Base-by-base conservation (phyloP, 2,888 invertebrate species). In the Pyrrhia umbra region DNA sequence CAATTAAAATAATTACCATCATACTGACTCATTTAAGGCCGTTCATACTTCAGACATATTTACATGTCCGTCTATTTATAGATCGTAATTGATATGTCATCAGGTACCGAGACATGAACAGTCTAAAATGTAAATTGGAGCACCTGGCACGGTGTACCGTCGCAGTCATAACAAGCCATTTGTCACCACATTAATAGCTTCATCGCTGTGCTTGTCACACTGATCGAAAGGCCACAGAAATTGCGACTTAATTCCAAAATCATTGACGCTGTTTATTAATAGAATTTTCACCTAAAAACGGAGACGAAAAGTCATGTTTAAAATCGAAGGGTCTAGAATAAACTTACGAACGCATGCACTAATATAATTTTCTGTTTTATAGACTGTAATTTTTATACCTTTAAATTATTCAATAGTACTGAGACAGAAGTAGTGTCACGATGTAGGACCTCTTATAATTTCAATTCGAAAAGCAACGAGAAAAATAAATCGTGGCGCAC, bases 21-120 rank as follows among this genome's bases (percentile, higher is more conserved):
- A 27, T 16, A 20, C 13, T 43, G 10, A 52, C 51, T 45, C 16
- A 39, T 25, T 40, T 46, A 56, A 64, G 61, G 30, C 6, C 8
- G 23, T 37, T 27, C 21, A 50, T 30, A 55, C 40, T 37, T 27
- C 21, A 50, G 39, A 55, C 40, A 20, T 13, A 8, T 18, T n/a
- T 34, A n/a, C n/a, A 13, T 34, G 34, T n/a, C 34, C n/a, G 34
- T 34, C 60, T 75, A 70, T 65, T 55, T 49, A 49, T 70, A 70
- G n/a, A 25, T 46, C 23, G 73, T 70, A 75, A 74, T 74, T 75
- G 71, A 75, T 75, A 74, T 74, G 65, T 75, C 71, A 74, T 70
- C 65, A 65, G 34, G 55, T 56, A 59, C 55, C 23, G 43, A 56
- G 65, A 55, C 57, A 47, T 59, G 50, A 49, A 42, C 51, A 39